Conservation (phyloP, 2,888 invertebrate species). For the Drosophila austrosaltans region DNA sequence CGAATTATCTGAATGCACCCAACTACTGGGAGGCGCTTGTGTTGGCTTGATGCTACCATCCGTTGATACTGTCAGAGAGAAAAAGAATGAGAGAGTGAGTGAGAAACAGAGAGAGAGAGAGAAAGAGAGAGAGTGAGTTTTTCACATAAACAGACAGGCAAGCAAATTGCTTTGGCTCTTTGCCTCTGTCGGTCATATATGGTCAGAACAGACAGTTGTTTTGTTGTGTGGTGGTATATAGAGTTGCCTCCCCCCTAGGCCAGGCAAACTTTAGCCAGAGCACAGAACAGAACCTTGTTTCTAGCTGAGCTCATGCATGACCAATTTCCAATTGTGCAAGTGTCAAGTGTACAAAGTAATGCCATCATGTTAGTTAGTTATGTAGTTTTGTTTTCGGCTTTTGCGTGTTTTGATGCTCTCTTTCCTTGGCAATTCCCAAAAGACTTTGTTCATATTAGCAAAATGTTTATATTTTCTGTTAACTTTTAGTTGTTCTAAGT, state of each 20-base stretch:
- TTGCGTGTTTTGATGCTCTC: constrained; percentile 10
- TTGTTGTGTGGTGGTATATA: too few species aligned
- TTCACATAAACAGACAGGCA: constrained; percentile 39
- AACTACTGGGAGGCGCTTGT: constrained; percentile 51
- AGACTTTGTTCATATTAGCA: constrained; percentile 31
- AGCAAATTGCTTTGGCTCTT: constrained; percentile 40
- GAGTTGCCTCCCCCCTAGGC: constrained; percentile 20
- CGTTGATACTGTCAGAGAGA: constrained; percentile 49
- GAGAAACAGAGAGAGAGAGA: not conserved
- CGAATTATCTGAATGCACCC: constrained; percentile 81
- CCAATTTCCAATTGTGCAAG: constrained; percentile 61
- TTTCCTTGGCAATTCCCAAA: constrained; percentile 21
- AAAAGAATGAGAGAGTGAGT: not conserved
- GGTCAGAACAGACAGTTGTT: not conserved
- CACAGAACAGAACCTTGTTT: not conserved
- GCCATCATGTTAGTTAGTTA: constrained; percentile 53
- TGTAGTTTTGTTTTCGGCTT: constrained; percentile 44
- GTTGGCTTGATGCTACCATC: constrained; percentile 27
- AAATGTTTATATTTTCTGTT: constrained; percentile 22
- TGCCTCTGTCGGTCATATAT: constrained; percentile 16
- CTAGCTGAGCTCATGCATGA: constrained; percentile 47
- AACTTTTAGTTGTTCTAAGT: constrained; percentile 22
- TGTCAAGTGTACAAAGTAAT: constrained; percentile 53
- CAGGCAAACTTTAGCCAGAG: constrained; percentile 20
- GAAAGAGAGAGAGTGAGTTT: constrained; percentile 1